These are phyloP conservation scores for Lacanobia wlatinum DNA, from an alignment of 2,888 invertebrate species.

Conservation along the genomic window DNA sequence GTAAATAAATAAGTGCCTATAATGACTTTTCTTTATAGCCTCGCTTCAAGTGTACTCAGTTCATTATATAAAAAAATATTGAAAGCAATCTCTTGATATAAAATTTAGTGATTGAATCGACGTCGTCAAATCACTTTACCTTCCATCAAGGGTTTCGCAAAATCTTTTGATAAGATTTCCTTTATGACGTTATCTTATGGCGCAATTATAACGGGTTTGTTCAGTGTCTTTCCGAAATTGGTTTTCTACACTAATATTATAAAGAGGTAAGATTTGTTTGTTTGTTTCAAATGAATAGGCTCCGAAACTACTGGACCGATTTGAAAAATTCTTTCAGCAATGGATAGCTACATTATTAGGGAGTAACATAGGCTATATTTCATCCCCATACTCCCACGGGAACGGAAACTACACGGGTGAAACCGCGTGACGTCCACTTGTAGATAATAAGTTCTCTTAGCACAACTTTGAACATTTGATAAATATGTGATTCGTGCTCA, in stretches of 20 bases:
- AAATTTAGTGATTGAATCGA: conserved; percentile 62
- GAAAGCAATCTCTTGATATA: conserved; percentile 58
- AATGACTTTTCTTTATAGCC: conserved; percentile 57
- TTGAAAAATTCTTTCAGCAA: too few relatives aligned
- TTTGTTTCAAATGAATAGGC: too few relatives aligned
- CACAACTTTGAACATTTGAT: background rate
- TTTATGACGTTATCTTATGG: conserved; percentile 50
- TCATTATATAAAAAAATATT: conserved; percentile 53
- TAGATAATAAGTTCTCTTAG: background rate
- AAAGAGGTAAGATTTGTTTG: too few relatives aligned
- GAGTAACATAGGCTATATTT: too few relatives aligned
- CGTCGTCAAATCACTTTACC: conserved; percentile 63
- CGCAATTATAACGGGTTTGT: conserved; percentile 44
- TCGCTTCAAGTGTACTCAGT: conserved; percentile 30
- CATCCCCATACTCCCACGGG: too few relatives aligned
- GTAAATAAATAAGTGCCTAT: conserved; percentile 56
- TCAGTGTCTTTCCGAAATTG: conserved; percentile 36
- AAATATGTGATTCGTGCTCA: background rate
- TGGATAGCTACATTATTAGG: too few relatives aligned
- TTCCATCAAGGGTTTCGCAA: conserved; percentile 56
- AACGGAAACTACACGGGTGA: too few relatives aligned
- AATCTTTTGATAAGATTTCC: conserved; percentile 61
- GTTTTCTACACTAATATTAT: too few relatives aligned
- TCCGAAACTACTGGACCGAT: too few relatives aligned
- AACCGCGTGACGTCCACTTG: too few relatives aligned